Conservation (phyloP, 2,113 vertebrate genomes). For the Heptranchias perlo region DNA sequence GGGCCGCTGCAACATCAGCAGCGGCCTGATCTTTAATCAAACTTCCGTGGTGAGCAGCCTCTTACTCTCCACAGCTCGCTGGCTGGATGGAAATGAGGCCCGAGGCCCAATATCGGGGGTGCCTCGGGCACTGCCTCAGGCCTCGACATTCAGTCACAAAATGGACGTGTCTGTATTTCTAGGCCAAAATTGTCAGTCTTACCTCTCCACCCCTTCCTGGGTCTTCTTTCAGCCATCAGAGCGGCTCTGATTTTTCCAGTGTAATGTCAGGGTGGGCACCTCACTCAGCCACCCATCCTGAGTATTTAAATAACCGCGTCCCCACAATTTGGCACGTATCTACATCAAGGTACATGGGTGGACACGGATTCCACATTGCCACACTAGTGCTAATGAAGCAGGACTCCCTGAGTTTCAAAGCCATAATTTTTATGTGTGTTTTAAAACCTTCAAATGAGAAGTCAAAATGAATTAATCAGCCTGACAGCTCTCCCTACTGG, state of each 20-base stretch:
- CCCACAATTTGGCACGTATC: not conserved
- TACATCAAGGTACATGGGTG: not conserved
- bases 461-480: not conserved
- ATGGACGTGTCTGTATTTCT: not conserved
- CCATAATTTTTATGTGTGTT: not conserved
- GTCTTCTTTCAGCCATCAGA: not conserved
- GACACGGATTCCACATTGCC: not conserved
- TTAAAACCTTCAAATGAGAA: not conserved
- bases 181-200: not conserved
- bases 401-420: not conserved
- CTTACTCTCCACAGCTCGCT: not conserved
- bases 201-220: not conserved
- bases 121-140: not conserved
- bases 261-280: not conserved
- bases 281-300: not conserved
- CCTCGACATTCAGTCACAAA: not conserved
- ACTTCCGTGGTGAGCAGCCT: not conserved
- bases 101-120: not conserved
- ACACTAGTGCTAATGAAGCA: not conserved
- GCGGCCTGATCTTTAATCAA: not conserved
- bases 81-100: not conserved
- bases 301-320: not conserved
- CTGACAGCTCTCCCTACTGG: not conserved
- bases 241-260: not conserved
- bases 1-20: too few species aligned